Base-by-base conservation (phyloP, 2,113 vertebrate species). In the Neolamprologus toae region DNA sequence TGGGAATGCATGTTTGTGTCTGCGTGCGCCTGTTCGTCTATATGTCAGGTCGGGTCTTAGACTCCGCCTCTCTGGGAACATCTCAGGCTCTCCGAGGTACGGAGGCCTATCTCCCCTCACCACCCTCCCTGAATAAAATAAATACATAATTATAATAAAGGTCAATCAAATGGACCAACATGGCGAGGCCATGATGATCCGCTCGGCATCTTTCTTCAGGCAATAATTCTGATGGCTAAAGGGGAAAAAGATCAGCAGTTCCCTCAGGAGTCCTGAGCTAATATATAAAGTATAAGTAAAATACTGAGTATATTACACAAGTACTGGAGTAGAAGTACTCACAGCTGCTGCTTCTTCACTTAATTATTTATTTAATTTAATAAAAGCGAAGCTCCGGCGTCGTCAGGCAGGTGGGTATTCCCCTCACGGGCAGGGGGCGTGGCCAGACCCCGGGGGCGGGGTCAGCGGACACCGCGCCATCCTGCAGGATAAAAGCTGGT, bases 371-470 rank as follows among this genome's bases (percentile, higher is more conserved):
- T 59, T 31, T 0, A 31, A 17, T 59, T 59, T 6, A 31, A 59
- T 59, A 59, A 59, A 59, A 31, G 14, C 55, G 55, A 42, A 9
- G 8, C n/a, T 71, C 0, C 2, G 35, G 3, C 1, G n/a, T 23
- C 66, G 1, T 71, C 35, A 71, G n/a, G 37, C 66, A 42, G 13
- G 66, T 42, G n/a, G 37, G n/a, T 13, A 9, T 42, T 71, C 3
- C 37, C 37, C n/a, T 42, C 66, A 21, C 26, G 26, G 19, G 0
- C n/a, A 23, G 37, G n/a, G 37, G 63, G 33, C 63, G 61, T 66
- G 0, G 0, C 0, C 33, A 66, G 61, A 17, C 0, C 9, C 61
- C 4, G 61, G 61, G 35, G 63, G 35, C n/a, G 35, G 3, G 4
- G 12, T 8, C 35, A 21, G 35, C 63, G 11, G 35, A 14, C n/a